Conservation (phyloP, 1,140 invertebrate species). For the Meloidogyne exigua region DNA sequence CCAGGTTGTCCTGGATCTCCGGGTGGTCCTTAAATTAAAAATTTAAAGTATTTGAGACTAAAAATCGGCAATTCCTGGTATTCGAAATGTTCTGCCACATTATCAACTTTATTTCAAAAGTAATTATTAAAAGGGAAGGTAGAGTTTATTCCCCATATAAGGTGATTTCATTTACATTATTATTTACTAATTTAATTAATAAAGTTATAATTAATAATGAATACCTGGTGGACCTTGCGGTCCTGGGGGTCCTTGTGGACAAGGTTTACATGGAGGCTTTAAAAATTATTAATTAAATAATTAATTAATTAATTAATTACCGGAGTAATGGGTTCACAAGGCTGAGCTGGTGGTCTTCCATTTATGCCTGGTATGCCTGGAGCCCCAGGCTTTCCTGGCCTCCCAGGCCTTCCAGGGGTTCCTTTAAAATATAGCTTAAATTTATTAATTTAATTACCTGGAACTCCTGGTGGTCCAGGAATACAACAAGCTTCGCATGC, state of each 20-base stretch:
- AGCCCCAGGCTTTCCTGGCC: constrained; percentile 37
- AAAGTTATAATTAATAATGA: too few species aligned
- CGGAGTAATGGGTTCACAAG: constrained; percentile 34
- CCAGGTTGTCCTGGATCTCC: constrained; percentile 32
- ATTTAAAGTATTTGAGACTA: too few species aligned
- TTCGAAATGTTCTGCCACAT: too few species aligned
- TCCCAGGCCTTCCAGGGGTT: constrained; percentile 32
- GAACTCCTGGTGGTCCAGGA: constrained; percentile 32
- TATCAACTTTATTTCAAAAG: too few species aligned
- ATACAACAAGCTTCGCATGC: constrained; percentile 32
- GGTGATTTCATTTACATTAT: too few species aligned
- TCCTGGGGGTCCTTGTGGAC: constrained; percentile 38
- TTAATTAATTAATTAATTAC: background rate
- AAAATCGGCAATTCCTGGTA: too few species aligned
- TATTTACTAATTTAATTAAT: too few species aligned
- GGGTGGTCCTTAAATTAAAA: too few species aligned
- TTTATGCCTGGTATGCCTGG: constrained; percentile 38
- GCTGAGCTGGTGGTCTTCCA: constrained; percentile 32
- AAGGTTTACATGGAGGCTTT: constrained; percentile 33
- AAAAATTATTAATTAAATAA: background rate
- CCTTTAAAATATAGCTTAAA: constrained; percentile 4
- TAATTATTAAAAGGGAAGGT: too few species aligned
- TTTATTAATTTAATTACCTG: constrained; percentile 14
- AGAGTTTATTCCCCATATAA: too few species aligned
- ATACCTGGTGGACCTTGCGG: constrained; percentile 33